Percentiles rank a stretch among this genome's conserved stretches.
Evolutionary conservation across 2,113 vertebrate species (phyloP).

Genomic region (Falcunculus frontatus): DNA sequence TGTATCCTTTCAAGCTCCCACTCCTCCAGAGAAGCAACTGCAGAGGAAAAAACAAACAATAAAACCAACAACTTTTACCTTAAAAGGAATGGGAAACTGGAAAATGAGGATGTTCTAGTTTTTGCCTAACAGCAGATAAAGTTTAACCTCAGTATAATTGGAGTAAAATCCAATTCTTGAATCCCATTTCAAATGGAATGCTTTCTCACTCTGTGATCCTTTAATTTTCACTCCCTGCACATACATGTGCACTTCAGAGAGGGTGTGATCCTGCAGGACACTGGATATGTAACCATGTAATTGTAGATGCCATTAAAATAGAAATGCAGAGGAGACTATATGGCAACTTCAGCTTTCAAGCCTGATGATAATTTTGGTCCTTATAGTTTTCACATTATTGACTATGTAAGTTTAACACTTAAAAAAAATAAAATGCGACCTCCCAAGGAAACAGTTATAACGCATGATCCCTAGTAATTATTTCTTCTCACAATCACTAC

Average conservation of each 20-base stretch:
- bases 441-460: background rate
- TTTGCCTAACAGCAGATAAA: background rate
- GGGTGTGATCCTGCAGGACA: background rate
- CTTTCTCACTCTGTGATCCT: background rate
- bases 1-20: background rate
- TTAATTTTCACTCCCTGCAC: background rate
- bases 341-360: background rate
- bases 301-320: background rate
- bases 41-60: background rate
- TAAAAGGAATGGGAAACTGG: background rate
- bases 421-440: background rate
- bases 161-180: background rate
- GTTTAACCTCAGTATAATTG: background rate
- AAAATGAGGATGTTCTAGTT: rapidly evolving
- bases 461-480: background rate
- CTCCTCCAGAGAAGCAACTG: background rate
- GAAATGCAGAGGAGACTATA: background rate
- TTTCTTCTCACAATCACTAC: background rate
- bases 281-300: background rate
- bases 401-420: background rate
- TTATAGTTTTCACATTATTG: background rate
- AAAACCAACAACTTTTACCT: background rate
- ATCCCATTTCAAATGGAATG: background rate
- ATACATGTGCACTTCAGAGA: background rate
- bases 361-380: background rate